Base-by-base conservation (phyloP, 2,888 invertebrate species). In the Pyrrhia umbra region DNA sequence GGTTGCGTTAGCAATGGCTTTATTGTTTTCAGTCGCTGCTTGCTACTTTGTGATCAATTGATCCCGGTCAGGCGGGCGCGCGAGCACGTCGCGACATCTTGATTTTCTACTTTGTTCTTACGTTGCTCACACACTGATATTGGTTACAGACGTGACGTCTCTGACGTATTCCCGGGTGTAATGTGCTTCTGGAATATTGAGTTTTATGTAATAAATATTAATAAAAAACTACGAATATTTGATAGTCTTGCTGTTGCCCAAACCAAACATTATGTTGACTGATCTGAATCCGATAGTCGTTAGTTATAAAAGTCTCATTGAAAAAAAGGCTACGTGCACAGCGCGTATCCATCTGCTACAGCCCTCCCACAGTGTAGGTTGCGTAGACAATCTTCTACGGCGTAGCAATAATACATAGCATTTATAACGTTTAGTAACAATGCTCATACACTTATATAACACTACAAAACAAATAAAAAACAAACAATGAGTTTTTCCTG, bases 31-130 rank as follows among this genome's bases (percentile, higher is more conserved):
- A 73, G 70, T 66, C 51, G 55, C 54, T 42, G 46, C 54, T 63
- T 27, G 82, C 84, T 82, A 85, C 83, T 85, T 84, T 84, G 86
- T 86, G 75, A 70, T 74, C 80, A 82, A 82, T 84, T 81, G 85
- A 81, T 81, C 71, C 72, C 56, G 65, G 66, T 58, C 68, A 74
- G 68, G 70, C 47, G 6, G 63, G 61, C 34, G n/a, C 4, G 34
- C 27, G 34, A n/a, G 34, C 65, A 80, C 68, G 69, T 73, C 59
- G 69, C 51, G 61, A 58, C 55, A 51, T 76, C 61, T 73, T 67
- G 68, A 68, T 71, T 50, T 74, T 59, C 61, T 68, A 75, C 57
- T 71, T 70, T 66, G 74, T 79, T 54, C 15, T 42, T 27, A 42
- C 13, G 23, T 46, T 40, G 46, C 34, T 43, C 34, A 52, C 39